Evolutionary conservation across 2,113 vertebrate species (phyloP).

Genomic region (Clarias gariepinus): DNA sequence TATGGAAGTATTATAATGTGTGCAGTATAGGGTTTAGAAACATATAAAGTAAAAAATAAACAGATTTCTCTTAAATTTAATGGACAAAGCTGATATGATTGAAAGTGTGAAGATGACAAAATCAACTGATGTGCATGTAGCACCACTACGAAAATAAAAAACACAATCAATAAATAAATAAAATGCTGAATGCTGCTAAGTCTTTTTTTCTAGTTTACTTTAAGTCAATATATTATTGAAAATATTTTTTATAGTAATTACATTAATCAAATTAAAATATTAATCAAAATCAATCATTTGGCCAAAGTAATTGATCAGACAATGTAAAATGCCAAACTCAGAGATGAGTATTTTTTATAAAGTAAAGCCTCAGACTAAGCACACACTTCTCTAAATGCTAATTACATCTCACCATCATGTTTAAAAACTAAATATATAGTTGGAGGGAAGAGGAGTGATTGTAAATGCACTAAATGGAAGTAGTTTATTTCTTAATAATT

Average conservation of each 20-base stretch:
- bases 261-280: no score
- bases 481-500: background rate
- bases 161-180: background rate
- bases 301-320: background rate
- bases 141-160: background rate
- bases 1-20: background rate
- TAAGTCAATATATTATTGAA: no score
- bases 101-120: background rate
- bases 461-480: background rate
- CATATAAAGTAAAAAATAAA: background rate
- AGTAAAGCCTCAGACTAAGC: background rate
- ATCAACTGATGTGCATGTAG: background rate
- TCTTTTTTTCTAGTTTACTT: background rate
- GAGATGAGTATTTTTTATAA: background rate
- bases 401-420: background rate
- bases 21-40: background rate
- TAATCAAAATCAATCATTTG: no score
- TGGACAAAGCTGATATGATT: background rate
- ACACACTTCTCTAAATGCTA: background rate
- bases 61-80: background rate
- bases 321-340: background rate
- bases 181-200: background rate
- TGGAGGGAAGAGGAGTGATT: background rate
- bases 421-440: slow-evolving; percentile 2
- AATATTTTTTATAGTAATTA: no score